Evolutionary conservation across 1,140 invertebrate species (phyloP), one percentile per base, ranked within the genome.

Genomic region (Aphelinus atriplicis): DNA sequence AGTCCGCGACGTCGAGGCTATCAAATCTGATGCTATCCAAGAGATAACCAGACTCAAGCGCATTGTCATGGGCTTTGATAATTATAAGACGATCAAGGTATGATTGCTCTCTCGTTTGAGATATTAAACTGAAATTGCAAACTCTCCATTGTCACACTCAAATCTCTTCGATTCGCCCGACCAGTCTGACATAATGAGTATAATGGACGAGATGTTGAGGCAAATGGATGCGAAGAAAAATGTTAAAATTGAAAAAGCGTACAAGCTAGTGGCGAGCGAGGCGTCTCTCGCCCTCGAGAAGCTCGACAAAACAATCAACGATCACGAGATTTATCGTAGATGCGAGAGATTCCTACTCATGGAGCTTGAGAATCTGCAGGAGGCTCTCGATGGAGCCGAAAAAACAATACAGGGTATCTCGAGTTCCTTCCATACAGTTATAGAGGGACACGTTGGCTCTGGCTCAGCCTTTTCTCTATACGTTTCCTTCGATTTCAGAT

Each of bases 291-390:
- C 66, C 1, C 53, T 73, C 1, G 6, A 69, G 1, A 77, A 73
- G 6, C 53, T 71, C 3, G 53, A 69, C 10, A 10, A 63, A 26
- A 69, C 42, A 26, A 43, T 64, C 6, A 48, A 55, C 58, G 64
- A 69, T 3, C 63, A 57, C n/a, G 50, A 68, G 6, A 55, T 63
- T 43, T 73, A 73, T 53, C 3, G 47, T 0, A 57, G 46, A 7
- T 76, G 47, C 53, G 69, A 76, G 57, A 67, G 3, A 2, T 55
- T 60, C 6, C 45, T 71, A 3, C 5, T 72, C n/a, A 4, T 71
- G 6, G 63, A 71, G 43, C 50, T 76, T 2, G 69, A 72, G 5
- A 61, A 50, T 10, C 45, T 76, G 55, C 56, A 67, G 2, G 42
- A 71, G 0, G 50, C 51, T 7, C 26, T 76, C 1, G 45, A 56